Base-by-base conservation (phyloP, 1,140 invertebrate species). In the Globodera rostochiensis region DNA sequence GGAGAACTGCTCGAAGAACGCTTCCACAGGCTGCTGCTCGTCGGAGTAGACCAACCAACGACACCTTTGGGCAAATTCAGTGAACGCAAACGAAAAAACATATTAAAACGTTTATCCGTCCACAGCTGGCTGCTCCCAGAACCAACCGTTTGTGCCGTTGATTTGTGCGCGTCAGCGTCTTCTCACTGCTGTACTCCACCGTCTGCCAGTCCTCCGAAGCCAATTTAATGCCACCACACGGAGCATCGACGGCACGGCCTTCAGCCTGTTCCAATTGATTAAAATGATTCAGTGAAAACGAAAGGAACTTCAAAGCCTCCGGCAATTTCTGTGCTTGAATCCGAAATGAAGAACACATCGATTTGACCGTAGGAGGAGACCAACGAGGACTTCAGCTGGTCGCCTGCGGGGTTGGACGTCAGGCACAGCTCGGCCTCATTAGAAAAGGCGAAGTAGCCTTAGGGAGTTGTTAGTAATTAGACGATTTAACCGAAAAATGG, bases 331-430 rank as follows among this genome's bases (percentile, higher is more conserved):
- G 76, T 78, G 9, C 45, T 78, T 13, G 64, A 69, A 74, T 88
- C 87, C 1, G 87, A 87, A 74, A 82, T 83, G 64, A 88, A 89
- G 69, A 83, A 83, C 5, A 90, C 77, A 60, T 84, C 79, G 53
- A 83, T 80, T 46, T 47, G 71, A 1, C 82, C 71, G 77, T 77
- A 83, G 6, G 86, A 83, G 9, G 71, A 84, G 69, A 79, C 46
- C 53, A 69, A 84, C 13, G 21, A 77, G 11, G 85, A 5, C 47
- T 80, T 82, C n/a, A 83, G n/a, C 46, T 84, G 77, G 49, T 80
- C 36, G 45, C 77, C 60, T 4, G 60, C 47, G n/a, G 53, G 21
- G 21, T 25, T 25, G 19, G 69, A 71, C 11, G 83, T 53, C n/a
- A 79, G 36, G 47, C n/a, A n/a, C 85, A 86, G 45, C 36, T 84